Percentiles rank a stretch among this genome's conserved stretches.
Conservation (phyloP, 1,140 invertebrate species). For the Drosophila pseudoananassae region DNA sequence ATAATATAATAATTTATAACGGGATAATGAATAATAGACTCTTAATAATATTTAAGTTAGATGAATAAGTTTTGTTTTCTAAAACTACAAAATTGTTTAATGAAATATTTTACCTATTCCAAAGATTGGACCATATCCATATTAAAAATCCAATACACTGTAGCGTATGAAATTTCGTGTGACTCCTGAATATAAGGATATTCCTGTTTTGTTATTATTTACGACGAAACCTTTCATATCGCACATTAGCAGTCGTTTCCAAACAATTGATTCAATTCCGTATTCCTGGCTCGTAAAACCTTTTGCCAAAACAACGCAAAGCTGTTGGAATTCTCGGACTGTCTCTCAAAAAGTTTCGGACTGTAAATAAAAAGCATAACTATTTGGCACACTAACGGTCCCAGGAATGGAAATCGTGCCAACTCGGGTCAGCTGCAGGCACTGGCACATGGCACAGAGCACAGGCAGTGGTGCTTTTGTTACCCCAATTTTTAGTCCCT, state of each 20-base stretch:
- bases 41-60: too few species aligned
- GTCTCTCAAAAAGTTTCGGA: constrained; percentile 36
- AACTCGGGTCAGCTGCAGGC: constrained; percentile 23
- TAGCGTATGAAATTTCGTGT: too few species aligned
- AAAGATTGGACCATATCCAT: too few species aligned
- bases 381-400: constrained; percentile 46
- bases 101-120: too few species aligned
- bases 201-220: neutral
- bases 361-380: constrained; percentile 50
- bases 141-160: too few species aligned
- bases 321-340: constrained; percentile 4
- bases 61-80: too few species aligned
- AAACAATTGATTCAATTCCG: constrained; percentile 31
- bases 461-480: constrained; percentile 20
- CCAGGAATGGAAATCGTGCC: constrained; percentile 45
- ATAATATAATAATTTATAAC: too few species aligned
- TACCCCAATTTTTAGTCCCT: neutral
- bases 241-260: constrained; percentile 5
- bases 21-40: too few species aligned
- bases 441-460: neutral
- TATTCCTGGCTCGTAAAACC: constrained; percentile 44
- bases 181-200: neutral
- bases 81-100: too few species aligned
- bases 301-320: constrained; percentile 28
- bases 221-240: neutral